Conservation (phyloP, 2,888 invertebrate genomes). For the Amblyjoppa fuscipennis region DNA sequence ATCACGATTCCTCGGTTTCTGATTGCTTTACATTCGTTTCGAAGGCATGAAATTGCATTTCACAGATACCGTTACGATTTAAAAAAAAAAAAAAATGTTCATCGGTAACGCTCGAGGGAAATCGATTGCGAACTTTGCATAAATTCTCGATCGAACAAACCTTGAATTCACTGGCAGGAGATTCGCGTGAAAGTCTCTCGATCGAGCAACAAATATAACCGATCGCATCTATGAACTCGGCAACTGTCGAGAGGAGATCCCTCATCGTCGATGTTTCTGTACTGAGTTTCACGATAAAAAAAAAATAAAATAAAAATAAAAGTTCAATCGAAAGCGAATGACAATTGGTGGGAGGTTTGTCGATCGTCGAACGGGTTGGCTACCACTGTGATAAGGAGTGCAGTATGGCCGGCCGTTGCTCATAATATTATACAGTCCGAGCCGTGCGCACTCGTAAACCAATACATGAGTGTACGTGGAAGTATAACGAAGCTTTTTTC, state of each 20-base stretch:
- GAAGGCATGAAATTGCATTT: too few species aligned
- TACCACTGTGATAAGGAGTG: constrained; percentile 78
- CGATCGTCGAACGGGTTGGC: constrained; percentile 67
- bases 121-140: not conserved
- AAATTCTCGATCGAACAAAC: constrained; percentile 1
- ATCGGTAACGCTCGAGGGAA: not conserved
- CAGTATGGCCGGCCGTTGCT: constrained; percentile 65
- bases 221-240: not conserved
- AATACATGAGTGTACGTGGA: not conserved
- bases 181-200: too few species aligned
- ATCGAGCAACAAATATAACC: too few species aligned
- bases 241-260: not conserved
- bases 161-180: too few species aligned
- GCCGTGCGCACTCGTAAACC: constrained; percentile 48
- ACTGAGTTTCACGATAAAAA: not conserved
- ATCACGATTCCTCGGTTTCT: too few species aligned
- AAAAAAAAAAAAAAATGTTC: not conserved
- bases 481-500: constrained; percentile 17
- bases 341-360: not conserved
- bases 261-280: not conserved
- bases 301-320: not conserved
- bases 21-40: too few species aligned
- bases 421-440: constrained; percentile 59
- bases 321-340: not conserved
- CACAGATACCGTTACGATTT: not conserved